A percentile compares a stretch with the other conserved stretches of the same genome.
phyloP scores from a whole-genome alignment of 1,140 invertebrate genomes.

The Micrasema minimum region DNA sequence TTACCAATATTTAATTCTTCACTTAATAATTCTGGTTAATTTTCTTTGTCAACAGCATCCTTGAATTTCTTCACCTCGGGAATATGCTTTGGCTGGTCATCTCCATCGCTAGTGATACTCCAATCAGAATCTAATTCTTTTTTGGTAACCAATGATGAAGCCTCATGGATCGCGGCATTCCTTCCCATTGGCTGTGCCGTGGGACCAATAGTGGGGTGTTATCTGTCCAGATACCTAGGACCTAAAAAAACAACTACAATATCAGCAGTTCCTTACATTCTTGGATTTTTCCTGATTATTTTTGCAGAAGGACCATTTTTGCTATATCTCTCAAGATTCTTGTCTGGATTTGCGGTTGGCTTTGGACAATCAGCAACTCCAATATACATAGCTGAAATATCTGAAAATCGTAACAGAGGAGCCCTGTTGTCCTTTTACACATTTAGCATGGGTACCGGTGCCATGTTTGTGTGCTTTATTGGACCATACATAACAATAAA shows the following conservation, averaged over 20 bases:
- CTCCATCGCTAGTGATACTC: conserved; percentile 47
- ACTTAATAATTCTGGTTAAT: not conserved
- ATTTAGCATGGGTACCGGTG: conserved; percentile 37
- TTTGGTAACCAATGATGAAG: conserved; percentile 44
- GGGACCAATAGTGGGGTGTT: conserved; percentile 53
- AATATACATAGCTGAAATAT: conserved; percentile 48
- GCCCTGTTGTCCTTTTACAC: conserved; percentile 45
- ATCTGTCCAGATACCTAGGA: conserved; percentile 56
- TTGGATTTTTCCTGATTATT: conserved; percentile 59
- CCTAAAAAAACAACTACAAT: conserved; percentile 57
- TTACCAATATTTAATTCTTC: too few relatives aligned
- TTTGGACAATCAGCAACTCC: conserved; percentile 48
- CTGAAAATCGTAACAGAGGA: conserved; percentile 50
- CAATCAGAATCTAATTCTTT: conserved; percentile 40
- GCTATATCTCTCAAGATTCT: conserved; percentile 47
- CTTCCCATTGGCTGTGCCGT: conserved; percentile 49
- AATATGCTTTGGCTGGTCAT: conserved; percentile 49
- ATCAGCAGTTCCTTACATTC: conserved; percentile 53
- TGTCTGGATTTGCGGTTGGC: conserved; percentile 47
- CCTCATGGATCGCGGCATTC: conserved; percentile 51
- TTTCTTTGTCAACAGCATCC: conserved; percentile 45
- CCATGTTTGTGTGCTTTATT: conserved; percentile 39
- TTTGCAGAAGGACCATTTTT: conserved; percentile 49
- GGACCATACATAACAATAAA: conserved; percentile 41
- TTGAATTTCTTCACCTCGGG: conserved; percentile 47